Evolutionary conservation across 2,888 invertebrate species (phyloP), one percentile per base, ranked within the genome.

Genomic region (Epistrophe grossulariae): DNA sequence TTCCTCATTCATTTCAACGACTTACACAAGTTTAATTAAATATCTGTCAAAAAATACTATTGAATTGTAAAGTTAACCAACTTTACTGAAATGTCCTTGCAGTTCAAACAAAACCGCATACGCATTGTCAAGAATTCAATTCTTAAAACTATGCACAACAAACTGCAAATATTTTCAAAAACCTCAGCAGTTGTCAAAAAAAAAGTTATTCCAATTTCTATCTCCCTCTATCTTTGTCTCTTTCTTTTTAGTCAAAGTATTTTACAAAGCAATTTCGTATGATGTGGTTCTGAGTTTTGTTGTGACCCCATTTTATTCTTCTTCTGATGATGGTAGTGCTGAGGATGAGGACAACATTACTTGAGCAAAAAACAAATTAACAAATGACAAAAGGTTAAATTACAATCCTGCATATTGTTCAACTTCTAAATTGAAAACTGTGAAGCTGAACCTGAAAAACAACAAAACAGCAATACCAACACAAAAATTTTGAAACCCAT

Each of bases 311-410:
- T 9, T 48, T 24, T 38, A 17, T 13, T 19, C 52, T 10, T 17
- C 35, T 35, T 11, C 8, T 17, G n/a, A 52, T 52, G 52, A 0
- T 50, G 15, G 6, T 15, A 15, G 11, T 31, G 9, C 35, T 50
- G 3, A 24, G 24, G 68, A n/a, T n/a, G 60, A 71, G 50, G 48
- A 60, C 17, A 45, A 45, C n/a, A n/a, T 0, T 50, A 52, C 52
- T 78, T 55, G 45, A 57, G 48, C 7, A 24, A 45, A 50, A 74
- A 79, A 57, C 28, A 74, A 79, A 60, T 81, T 68, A 55, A 66
- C 55, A 64, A 80, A 64, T 64, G 72, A 77, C 55, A 68, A 77
- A 80, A 73, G 72, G 68, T 55, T 78, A 76, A 80, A 80, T 76
- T 76, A 80, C 76, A 76, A 66, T 71, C 45, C 35, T 15, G 68